phyloP scores from a whole-genome alignment of 2,113 vertebrate species.

The Paracanthobrama guichenoti region DNA sequence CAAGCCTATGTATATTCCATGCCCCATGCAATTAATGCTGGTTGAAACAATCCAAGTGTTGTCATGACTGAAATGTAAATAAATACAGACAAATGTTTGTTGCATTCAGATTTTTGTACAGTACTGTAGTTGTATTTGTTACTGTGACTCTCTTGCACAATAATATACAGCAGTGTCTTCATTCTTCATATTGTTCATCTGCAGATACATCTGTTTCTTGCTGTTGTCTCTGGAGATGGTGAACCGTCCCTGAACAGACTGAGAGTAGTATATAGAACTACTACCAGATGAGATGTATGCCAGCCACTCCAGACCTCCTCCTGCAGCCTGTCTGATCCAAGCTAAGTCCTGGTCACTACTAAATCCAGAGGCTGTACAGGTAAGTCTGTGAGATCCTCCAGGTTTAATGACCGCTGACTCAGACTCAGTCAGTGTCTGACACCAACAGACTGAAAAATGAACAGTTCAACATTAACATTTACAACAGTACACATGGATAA shows the following conservation, averaged over 20 bases:
- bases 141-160: constrained; percentile 27
- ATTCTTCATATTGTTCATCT: constrained; percentile 6
- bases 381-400: constrained; percentile 45
- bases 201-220: constrained; percentile 10
- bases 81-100: neutral
- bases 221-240: constrained; percentile 8
- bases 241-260: too few relatives aligned
- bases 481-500: neutral
- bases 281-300: neutral
- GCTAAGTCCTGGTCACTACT: rapidly evolving
- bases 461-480: neutral
- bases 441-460: neutral
- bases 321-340: constrained; percentile 1
- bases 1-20: too few relatives aligned
- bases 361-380: constrained; percentile 45
- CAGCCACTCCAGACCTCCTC: constrained; percentile 14
- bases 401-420: constrained; percentile 36
- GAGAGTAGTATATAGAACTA: neutral
- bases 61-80: neutral
- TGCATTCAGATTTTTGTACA: neutral
- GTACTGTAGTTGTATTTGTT: neutral
- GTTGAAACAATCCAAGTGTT: too few relatives aligned
- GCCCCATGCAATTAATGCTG: too few relatives aligned
- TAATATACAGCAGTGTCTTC: constrained; percentile 43
- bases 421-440: constrained; percentile 22